Conservation (phyloP, 2,888 invertebrate genomes). For the Agonopterix alstromeriana region DNA sequence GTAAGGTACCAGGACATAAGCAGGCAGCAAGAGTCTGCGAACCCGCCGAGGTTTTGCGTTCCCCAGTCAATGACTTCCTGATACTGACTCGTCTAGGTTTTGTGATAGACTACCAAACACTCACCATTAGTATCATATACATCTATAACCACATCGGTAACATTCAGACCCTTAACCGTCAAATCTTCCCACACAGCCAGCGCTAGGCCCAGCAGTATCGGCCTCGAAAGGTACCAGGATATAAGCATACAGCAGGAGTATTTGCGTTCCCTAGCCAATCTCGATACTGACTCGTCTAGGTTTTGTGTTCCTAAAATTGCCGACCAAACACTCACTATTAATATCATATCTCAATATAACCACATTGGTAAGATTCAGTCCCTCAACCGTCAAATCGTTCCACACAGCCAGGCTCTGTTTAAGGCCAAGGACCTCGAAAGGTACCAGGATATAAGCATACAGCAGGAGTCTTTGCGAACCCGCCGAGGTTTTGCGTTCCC, state of each 20-base stretch:
- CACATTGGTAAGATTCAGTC: constrained; percentile 52
- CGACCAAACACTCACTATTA: constrained; percentile 49
- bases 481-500: not conserved
- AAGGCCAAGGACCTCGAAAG: constrained; percentile 51
- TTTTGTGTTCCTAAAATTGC: not conserved
- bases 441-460: constrained; percentile 62
- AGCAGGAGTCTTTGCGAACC: constrained; percentile 26
- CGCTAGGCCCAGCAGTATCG: constrained; percentile 47
- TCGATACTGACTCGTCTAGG: not conserved
- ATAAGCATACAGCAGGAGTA: too few species aligned
- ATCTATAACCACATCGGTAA: constrained; percentile 56
- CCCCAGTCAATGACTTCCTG: not conserved
- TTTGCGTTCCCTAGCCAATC: too few species aligned
- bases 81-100: not conserved
- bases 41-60: not conserved
- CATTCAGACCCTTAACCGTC: constrained; percentile 42
- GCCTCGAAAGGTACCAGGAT: constrained; percentile 62
- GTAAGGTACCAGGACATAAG: constrained; percentile 60
- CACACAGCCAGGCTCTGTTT: constrained; percentile 54
- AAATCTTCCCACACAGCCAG: constrained; percentile 63
- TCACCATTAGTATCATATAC: constrained; percentile 68
- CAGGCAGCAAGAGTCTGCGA: constrained; percentile 38
- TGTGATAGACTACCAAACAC: constrained; percentile 10
- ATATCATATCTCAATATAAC: constrained; percentile 65
- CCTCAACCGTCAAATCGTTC: constrained; percentile 49